A percentile compares a stretch with the other conserved stretches of the same genome.
These are phyloP conservation scores for Chaetodon auriga DNA, from an alignment of 2,113 vertebrate genomes.

Conservation along the genomic window DNA sequence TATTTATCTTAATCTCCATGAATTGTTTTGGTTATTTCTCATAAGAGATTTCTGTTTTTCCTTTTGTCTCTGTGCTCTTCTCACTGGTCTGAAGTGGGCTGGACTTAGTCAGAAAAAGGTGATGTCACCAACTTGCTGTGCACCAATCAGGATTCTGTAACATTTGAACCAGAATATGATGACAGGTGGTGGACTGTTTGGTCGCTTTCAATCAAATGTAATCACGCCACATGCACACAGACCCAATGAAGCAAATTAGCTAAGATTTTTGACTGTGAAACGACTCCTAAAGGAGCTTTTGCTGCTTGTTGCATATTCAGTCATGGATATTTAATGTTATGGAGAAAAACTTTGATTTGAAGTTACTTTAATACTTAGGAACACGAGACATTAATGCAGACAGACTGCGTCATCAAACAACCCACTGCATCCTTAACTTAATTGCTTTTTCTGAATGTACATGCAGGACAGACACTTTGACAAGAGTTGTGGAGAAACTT, in stretches of 20 bases:
- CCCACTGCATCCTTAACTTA: constrained; percentile 25
- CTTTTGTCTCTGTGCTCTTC: neutral
- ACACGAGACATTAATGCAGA: neutral
- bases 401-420: neutral
- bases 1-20: too few species aligned
- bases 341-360: constrained; percentile 19
- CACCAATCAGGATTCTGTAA: neutral
- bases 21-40: neutral
- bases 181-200: constrained; percentile 2
- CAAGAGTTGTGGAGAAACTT: constrained; percentile 48
- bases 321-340: neutral
- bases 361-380: constrained; percentile 25
- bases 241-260: neutral
- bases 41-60: neutral
- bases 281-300: neutral
- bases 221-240: neutral
- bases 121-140: neutral
- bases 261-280: neutral
- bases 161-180: neutral
- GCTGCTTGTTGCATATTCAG: neutral
- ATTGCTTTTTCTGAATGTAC: constrained; percentile 36
- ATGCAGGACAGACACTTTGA: constrained; percentile 47
- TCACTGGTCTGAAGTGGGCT: neutral
- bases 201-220: neutral
- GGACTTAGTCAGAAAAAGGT: neutral